Evolutionary conservation across 2,797 vertebrate genomes (phyloP), one percentile per base, ranked within the genome.

Genomic region (Hybognathus amarus): DNA sequence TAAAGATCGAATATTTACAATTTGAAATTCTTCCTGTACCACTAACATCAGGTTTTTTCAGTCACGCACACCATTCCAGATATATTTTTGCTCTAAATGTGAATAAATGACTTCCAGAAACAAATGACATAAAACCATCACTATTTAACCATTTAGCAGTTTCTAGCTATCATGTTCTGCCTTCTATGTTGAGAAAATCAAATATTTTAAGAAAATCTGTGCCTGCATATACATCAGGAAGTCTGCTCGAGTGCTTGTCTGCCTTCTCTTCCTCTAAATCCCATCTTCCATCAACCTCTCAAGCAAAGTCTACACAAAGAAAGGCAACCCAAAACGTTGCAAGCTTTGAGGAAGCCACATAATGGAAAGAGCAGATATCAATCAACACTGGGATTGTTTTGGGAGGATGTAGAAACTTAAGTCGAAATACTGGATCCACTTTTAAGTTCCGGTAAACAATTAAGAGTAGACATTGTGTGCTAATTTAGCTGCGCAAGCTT

Each of bases 301-400:
- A 40, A 79, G 40, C 18, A 64, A 59, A 40, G 30, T 59, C 59
- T 54, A 73, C 67, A 61, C 63, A 77, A 15, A 20, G 50, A 76
- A n/a, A 66, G 64, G 38, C 20, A 4, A 45, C 68, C 56, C 15
- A 20, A 69, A 63, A 10, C 6, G 22, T 6, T 30, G 38, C 36
- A 42, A 24, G 36, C 45, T 64, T 47, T 77, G 50, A 42, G 80
- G 68, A 71, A 85, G 83, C n/a, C 69, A 64, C 56, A 79, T 76
- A 80, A 82, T 70, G 66, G 56, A 85, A 79, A 42, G 9, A 78
- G 68, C 27, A 38, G 56, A 15, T 20, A 54, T 84, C 78, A 8
- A 47, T 85, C 83, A 87, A 73, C 81, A 75, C 66, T 17, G 45
- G 70, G 79, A 74, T 68, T 78, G 68, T 82, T 79, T 61, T 71